phyloP scores from a whole-genome alignment of 2,797 vertebrate genomes.

The Cottoperca gobio region DNA sequence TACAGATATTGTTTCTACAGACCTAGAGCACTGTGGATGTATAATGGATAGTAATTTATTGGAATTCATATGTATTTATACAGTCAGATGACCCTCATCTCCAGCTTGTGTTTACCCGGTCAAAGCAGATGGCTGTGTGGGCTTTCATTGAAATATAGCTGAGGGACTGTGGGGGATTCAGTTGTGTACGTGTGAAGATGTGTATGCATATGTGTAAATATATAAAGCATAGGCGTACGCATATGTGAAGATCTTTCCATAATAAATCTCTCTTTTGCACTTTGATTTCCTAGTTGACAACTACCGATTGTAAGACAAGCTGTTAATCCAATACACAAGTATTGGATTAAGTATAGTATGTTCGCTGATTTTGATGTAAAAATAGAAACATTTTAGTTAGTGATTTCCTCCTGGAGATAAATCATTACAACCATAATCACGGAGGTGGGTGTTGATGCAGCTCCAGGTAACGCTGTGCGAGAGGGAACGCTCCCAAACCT shows the following conservation, averaged over 20 bases:
- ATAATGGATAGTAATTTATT: conserved; percentile 14
- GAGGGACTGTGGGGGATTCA: neutral
- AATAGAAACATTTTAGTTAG: conserved; percentile 8
- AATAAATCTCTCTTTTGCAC: neutral
- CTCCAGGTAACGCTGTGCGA: conserved; percentile 36
- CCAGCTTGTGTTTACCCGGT: conserved; percentile 36
- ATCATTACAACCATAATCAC: conserved; percentile 27
- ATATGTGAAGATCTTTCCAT: conserved; percentile 9
- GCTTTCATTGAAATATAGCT: conserved; percentile 40
- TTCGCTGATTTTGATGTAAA: neutral
- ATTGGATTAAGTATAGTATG: no score
- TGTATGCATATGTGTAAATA: neutral
- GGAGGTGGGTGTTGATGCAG: conserved; percentile 8
- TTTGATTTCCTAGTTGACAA: conserved; percentile 14
- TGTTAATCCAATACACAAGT: conserved; percentile 22
- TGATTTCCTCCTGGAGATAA: neutral
- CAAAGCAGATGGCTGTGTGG: conserved; percentile 67
- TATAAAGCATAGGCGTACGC: neutral
- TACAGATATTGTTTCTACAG: neutral
- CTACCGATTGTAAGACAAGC: neutral
- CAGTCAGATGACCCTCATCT: conserved; percentile 34
- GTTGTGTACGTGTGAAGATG: conserved; percentile 10
- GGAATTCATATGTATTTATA: conserved; percentile 33
- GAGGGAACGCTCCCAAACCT: conserved; percentile 4
- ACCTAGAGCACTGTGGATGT: neutral